Percentiles rank a stretch among this genome's conserved stretches.
These are phyloP conservation scores for Trematomus loennbergii DNA, from an alignment of 2,113 vertebrate species.

Conservation along the genomic window DNA sequence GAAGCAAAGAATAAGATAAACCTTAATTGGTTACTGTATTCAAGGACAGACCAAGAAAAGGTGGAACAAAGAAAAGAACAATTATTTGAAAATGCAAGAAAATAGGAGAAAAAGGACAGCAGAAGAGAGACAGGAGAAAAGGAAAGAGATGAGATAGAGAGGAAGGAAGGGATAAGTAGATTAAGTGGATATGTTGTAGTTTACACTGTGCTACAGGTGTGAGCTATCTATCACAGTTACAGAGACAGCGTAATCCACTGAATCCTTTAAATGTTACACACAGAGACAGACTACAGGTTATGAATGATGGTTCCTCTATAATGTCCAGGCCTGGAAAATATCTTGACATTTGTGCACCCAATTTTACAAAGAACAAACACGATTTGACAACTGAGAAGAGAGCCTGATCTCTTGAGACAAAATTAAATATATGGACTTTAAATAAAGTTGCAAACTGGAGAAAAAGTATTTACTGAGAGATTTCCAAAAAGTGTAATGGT, in stretches of 20 bases:
- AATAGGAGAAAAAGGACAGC: background rate
- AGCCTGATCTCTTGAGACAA: background rate
- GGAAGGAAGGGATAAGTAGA: conserved; percentile 24
- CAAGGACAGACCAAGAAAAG: background rate
- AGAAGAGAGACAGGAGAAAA: background rate
- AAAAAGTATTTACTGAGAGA: background rate
- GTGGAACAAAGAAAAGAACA: background rate
- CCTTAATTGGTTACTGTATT: too few species aligned
- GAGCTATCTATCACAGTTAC: conserved; percentile 32
- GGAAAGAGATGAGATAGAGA: conserved; percentile 18
- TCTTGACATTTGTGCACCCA: conserved; percentile 6
- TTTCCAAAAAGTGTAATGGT: too few species aligned
- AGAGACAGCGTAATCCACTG: conserved; percentile 24
- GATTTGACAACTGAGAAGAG: background rate
- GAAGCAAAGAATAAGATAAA: background rate
- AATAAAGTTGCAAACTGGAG: background rate
- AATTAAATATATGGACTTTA: background rate
- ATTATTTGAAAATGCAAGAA: background rate
- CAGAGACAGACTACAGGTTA: conserved; percentile 3
- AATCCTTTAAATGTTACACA: conserved; percentile 44
- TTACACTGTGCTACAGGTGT: conserved; percentile 42
- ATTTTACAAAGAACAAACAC: background rate
- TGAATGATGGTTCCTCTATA: background rate
- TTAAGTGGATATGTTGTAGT: conserved; percentile 28
- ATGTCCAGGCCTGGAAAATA: conserved; percentile 1